Conservation (phyloP, 2,113 vertebrate species). For the Centrocercus urophasianus region DNA sequence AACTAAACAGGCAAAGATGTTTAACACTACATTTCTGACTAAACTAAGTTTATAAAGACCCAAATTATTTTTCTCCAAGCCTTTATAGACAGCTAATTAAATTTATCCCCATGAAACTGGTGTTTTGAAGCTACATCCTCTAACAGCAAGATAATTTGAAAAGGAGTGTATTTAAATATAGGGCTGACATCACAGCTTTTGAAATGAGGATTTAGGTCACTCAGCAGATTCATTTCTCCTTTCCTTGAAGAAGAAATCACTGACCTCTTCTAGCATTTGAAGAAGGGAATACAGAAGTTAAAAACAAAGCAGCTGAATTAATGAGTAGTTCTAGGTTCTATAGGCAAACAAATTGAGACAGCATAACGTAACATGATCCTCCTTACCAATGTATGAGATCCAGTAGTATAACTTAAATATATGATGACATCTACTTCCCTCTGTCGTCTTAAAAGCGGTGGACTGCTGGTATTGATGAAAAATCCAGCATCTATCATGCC, state of each 20-base stretch:
- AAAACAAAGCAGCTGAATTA: neutral
- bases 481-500: conserved; percentile 81
- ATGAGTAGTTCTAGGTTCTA: neutral
- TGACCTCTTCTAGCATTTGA: neutral
- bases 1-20: neutral
- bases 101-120: neutral
- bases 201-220: neutral
- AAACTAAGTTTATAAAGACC: neutral
- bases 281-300: neutral
- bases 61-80: neutral
- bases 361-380: neutral
- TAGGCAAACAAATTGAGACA: neutral
- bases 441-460: conserved; percentile 75
- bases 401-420: conserved; percentile 81
- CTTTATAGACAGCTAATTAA: neutral
- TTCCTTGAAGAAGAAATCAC: neutral
- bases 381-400: conserved; percentile 78
- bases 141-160: neutral
- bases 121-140: neutral
- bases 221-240: neutral
- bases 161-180: neutral
- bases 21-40: neutral
- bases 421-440: conserved; percentile 82
- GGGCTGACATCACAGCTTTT: neutral
- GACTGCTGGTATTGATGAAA: conserved; percentile 81